These are phyloP conservation scores for Balearica regulorum DNA, from an alignment of 2,797 vertebrate genomes.

Conservation along the genomic window DNA sequence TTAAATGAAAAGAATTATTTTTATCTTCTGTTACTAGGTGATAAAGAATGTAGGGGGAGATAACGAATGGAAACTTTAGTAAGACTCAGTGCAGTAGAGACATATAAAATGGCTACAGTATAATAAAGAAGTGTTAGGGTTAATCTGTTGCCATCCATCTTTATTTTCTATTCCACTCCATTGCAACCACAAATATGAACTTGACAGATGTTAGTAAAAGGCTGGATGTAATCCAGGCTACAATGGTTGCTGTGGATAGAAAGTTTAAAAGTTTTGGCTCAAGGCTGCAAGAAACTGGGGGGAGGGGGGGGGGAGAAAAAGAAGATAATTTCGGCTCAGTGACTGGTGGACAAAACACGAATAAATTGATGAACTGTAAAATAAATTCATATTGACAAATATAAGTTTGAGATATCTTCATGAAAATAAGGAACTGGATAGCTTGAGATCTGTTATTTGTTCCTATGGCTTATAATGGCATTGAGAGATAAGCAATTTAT, in stretches of 20 bases:
- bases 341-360: not conserved
- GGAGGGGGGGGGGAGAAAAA: not conserved
- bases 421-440: not conserved
- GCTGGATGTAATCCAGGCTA: constrained; percentile 42
- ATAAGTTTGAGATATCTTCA: not conserved
- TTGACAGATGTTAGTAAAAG: constrained; percentile 64
- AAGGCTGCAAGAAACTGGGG: not conserved
- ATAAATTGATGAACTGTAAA: constrained; percentile 34
- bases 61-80: constrained; percentile 3
- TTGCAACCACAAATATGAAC: constrained; percentile 56
- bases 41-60: not conserved
- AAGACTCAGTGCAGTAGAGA: not conserved
- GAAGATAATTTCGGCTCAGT: not conserved
- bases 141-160: constrained; percentile 59
- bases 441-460: not conserved
- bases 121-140: constrained; percentile 55
- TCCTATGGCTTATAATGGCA: not conserved
- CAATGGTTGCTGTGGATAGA: constrained; percentile 22
- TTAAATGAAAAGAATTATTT: constrained; percentile 30
- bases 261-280: constrained; percentile 49
- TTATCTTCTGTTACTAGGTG: not conserved
- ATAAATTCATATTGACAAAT: not conserved
- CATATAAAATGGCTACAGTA: constrained; percentile 13
- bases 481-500: constrained; percentile 27
- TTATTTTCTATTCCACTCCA: constrained; percentile 58